phyloP scores from a whole-genome alignment of 2,797 vertebrate species.

The Malurus splendens region DNA sequence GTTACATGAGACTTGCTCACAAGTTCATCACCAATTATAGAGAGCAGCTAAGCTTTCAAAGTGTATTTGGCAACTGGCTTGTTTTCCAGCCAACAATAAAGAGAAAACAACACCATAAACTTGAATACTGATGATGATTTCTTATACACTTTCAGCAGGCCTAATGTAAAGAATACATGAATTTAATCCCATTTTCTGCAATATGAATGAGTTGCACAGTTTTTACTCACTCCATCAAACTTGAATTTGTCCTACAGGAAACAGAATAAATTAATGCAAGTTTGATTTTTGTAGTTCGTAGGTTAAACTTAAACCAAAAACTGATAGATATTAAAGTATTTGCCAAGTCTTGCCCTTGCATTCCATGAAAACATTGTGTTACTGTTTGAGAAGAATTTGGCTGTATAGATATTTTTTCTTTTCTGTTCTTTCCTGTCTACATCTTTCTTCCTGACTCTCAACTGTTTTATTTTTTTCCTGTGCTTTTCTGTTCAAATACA shows the following conservation, averaged over 20 bases:
- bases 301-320: background rate
- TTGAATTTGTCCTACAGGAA: background rate
- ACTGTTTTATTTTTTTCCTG: constrained; percentile 77
- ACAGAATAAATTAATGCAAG: background rate
- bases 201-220: background rate
- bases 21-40: background rate
- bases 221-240: background rate
- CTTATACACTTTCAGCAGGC: background rate
- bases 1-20: background rate
- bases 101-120: background rate
- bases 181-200: background rate
- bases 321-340: constrained; percentile 34
- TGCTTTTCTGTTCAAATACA: constrained; percentile 84
- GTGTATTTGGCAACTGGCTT: background rate
- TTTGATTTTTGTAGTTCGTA: background rate
- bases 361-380: constrained; percentile 59
- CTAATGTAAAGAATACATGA: background rate
- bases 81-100: background rate
- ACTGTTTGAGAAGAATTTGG: constrained; percentile 62
- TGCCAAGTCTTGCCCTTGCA: constrained; percentile 31
- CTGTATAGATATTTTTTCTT: constrained; percentile 62
- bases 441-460: constrained; percentile 72
- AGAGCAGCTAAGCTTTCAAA: background rate
- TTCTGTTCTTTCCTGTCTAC: constrained; percentile 72
- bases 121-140: background rate